These are phyloP conservation scores for Tamias sibiricus DNA, from an alignment of 2,113 vertebrate species.

Conservation along the genomic window DNA sequence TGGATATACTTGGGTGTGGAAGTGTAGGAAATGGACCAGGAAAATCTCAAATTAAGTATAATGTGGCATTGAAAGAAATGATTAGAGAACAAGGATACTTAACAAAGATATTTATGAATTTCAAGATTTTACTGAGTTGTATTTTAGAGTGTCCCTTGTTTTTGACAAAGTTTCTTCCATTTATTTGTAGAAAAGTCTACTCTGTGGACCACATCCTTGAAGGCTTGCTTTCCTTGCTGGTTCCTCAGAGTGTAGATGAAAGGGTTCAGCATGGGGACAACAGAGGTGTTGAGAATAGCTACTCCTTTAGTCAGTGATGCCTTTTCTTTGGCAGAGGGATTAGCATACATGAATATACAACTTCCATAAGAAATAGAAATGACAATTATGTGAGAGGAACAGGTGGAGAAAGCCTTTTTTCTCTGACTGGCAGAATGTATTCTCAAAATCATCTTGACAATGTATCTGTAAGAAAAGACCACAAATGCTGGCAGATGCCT, in stretches of 20 bases:
- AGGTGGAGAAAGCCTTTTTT: slow-evolving; percentile 82
- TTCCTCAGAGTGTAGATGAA: slow-evolving; percentile 73
- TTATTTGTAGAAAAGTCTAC: background rate
- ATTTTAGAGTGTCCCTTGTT: background rate
- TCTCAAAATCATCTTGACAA: slow-evolving; percentile 75
- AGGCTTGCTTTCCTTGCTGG: slow-evolving; percentile 72
- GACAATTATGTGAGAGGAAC: background rate
- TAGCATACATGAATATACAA: no score
- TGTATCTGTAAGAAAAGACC: slow-evolving; percentile 74
- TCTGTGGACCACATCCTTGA: slow-evolving; percentile 55
- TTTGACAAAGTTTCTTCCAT: background rate
- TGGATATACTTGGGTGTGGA: background rate
- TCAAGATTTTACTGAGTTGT: background rate
- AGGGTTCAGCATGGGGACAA: slow-evolving; percentile 71
- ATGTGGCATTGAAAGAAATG: background rate
- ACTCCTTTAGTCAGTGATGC: background rate
- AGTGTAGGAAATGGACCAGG: background rate
- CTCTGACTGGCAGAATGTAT: slow-evolving; percentile 69
- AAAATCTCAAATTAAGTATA: background rate
- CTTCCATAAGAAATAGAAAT: no score
- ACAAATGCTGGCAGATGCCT: slow-evolving; percentile 39
- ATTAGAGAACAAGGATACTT: background rate
- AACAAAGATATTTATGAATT: background rate
- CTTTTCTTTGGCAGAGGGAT: no score
- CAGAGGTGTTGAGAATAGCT: slow-evolving; percentile 67